Conservation (phyloP, 1,140 invertebrate genomes). For the Aleiodes sp. region DNA sequence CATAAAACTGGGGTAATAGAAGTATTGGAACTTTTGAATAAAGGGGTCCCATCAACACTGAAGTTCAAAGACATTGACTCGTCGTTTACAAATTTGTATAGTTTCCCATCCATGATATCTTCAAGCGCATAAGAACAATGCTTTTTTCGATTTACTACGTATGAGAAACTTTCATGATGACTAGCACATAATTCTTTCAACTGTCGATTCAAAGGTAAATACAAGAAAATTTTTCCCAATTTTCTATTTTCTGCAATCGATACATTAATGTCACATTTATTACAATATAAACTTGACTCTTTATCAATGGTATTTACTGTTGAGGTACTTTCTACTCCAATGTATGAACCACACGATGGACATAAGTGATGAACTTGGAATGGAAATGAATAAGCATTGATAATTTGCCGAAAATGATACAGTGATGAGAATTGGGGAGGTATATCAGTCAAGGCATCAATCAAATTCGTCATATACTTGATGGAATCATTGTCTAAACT, state of each 20-base stretch:
- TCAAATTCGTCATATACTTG: background rate
- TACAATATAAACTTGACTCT: background rate
- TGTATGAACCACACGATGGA: background rate
- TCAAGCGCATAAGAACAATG: constrained; percentile 31
- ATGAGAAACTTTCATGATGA: constrained; percentile 13
- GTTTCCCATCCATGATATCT: constrained; percentile 35
- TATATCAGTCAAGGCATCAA: background rate
- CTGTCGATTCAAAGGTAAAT: constrained; percentile 9
- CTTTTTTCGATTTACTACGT: constrained; percentile 19
- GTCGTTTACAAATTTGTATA: constrained; percentile 19
- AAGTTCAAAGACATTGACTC: constrained; percentile 30
- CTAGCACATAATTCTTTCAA: constrained; percentile 15
- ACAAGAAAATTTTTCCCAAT: constrained; percentile 11
- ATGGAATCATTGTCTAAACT: background rate
- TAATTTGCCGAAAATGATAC: background rate
- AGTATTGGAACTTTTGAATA: constrained; percentile 34
- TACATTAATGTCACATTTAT: background rate
- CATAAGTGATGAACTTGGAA: background rate
- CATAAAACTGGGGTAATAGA: constrained; percentile 35
- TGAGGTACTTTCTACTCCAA: background rate
- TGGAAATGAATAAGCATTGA: background rate
- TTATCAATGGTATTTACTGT: no score
- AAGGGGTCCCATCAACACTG: constrained; percentile 36
- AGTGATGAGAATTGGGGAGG: background rate
- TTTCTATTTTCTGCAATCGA: background rate